Percentiles rank a stretch among this genome's conserved stretches.
Conservation (phyloP, 2,797 vertebrate genomes). For the Sebastes ruberrimus region DNA sequence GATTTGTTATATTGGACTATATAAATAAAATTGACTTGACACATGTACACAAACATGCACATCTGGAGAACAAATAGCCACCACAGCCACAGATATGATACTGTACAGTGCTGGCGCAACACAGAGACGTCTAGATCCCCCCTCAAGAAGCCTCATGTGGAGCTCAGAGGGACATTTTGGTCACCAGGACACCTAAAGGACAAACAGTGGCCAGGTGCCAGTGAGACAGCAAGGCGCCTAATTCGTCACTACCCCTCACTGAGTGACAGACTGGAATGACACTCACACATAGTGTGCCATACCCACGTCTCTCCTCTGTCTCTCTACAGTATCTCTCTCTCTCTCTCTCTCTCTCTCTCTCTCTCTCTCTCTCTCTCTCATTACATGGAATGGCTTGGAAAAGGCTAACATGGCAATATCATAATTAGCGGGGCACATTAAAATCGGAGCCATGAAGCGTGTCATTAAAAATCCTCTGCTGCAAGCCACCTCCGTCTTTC, state of each 20-base stretch:
- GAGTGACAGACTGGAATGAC: conserved; percentile 49
- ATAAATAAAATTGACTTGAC: background rate
- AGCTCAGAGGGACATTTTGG: conserved; percentile 45
- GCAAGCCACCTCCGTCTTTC: conserved; percentile 24
- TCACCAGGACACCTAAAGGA: conserved; percentile 69
- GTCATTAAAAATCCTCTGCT: conserved; percentile 62
- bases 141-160: conserved; percentile 23
- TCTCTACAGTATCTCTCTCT: background rate
- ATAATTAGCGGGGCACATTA: conserved; percentile 66
- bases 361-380: conserved; percentile 7
- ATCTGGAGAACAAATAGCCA: conserved; percentile 49
- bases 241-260: conserved; percentile 40
- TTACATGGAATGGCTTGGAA: conserved; percentile 46
- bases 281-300: background rate
- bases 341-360: conserved; percentile 8
- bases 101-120: background rate
- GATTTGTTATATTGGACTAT: background rate
- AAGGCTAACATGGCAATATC: conserved; percentile 55
- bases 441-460: conserved; percentile 62
- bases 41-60: conserved; percentile 33
- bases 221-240: conserved; percentile 56
- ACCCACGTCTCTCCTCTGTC: background rate
- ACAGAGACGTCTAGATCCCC: conserved; percentile 7
- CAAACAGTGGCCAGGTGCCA: conserved; percentile 68
- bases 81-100: background rate